phyloP scores from a whole-genome alignment of 1,140 invertebrate genomes.

The Cardiocondyla obscurior region DNA sequence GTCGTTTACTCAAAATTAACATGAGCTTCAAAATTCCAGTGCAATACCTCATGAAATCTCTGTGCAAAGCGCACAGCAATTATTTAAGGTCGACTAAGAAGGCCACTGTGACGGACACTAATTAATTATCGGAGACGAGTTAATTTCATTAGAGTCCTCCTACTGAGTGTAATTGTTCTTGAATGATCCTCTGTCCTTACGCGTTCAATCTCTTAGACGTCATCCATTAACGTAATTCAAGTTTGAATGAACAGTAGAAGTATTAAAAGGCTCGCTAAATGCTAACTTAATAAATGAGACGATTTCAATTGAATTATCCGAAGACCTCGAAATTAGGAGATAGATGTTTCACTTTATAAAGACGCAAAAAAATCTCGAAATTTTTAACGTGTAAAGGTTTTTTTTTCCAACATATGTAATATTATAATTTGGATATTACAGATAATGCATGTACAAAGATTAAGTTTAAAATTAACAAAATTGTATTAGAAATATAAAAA shows the following conservation, averaged over 20 bases:
- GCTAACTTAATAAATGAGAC: slow-evolving; percentile 35
- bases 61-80: not conserved
- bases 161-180: slow-evolving; percentile 62
- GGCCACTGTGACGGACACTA: slow-evolving; percentile 29
- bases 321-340: not conserved
- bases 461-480: not conserved
- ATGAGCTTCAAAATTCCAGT: not conserved
- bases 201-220: slow-evolving; percentile 45
- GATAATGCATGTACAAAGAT: not conserved
- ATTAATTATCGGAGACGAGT: slow-evolving; percentile 64
- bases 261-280: slow-evolving; percentile 39
- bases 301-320: slow-evolving; percentile 7
- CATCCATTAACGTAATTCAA: slow-evolving; percentile 55
- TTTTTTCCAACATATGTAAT: not conserved
- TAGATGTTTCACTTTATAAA: not conserved
- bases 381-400: not conserved
- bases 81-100: slow-evolving; percentile 33
- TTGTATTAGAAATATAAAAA: not conserved
- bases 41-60: not conserved
- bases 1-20: not conserved
- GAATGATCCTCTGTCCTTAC: slow-evolving; percentile 50
- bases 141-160: slow-evolving; percentile 70
- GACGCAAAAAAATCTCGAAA: not conserved
- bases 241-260: slow-evolving; percentile 47
- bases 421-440: not conserved